Evolutionary conservation across 1,140 invertebrate genomes (phyloP).

Genomic region (Neotoxoptera formosana): DNA sequence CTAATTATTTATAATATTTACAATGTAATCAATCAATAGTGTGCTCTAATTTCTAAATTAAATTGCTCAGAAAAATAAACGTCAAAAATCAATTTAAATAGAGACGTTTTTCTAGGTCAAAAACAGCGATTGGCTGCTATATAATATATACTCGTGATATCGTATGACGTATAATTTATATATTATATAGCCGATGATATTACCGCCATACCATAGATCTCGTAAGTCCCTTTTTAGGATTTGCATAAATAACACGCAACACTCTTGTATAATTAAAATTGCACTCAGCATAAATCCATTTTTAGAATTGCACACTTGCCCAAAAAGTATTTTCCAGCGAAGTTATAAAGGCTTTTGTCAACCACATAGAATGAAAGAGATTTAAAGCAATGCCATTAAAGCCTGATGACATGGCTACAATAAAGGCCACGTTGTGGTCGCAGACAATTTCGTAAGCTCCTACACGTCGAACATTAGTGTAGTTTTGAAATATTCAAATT

Average conservation of each 20-base stretch:
- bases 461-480: background rate
- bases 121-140: background rate
- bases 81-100: too few relatives aligned
- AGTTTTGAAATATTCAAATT: conserved; percentile 26
- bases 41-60: background rate
- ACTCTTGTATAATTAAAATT: conserved; percentile 23
- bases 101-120: background rate
- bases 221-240: conserved; percentile 29
- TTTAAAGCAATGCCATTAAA: conserved; percentile 36
- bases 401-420: background rate
- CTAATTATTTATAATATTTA: background rate
- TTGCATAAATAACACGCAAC: conserved; percentile 22
- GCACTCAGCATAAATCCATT: background rate
- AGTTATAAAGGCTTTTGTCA: conserved; percentile 41
- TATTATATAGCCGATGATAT: background rate
- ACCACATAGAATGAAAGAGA: conserved; percentile 34
- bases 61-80: background rate
- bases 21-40: background rate
- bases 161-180: background rate
- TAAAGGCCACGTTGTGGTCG: background rate
- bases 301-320: conserved; percentile 7
- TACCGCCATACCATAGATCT: background rate
- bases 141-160: too few relatives aligned
- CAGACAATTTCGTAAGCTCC: background rate
- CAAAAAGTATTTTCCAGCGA: conserved; percentile 27